Evolutionary conservation across 2,888 invertebrate genomes (phyloP), one percentile per base, ranked within the genome.

Genomic region (Hipparchia semele): DNA sequence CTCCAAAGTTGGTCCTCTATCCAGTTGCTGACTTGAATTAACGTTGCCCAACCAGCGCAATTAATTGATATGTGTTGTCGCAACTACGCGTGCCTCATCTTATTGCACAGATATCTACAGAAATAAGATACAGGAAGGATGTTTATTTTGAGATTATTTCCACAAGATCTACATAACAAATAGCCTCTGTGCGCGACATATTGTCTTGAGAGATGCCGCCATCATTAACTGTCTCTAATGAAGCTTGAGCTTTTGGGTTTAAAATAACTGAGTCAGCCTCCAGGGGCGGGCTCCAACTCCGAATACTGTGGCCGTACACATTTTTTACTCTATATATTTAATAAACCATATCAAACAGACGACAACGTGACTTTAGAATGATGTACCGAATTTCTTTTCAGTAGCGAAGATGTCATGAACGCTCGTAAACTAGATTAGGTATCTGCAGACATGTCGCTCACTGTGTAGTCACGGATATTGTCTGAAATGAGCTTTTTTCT

Each of bases 181-280:
- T 81, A 84, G 84, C 87, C 86, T 87, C 84, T 87, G 85, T 80
- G 79, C 80, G 75, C 76, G 83, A 80, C 85, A 86, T 81, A 87
- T 86, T 88, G 87, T 89, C 82, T 84, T 84, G 80, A 80, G 82
- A 87, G 83, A 80, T 81, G 88, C 88, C 90, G 90, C 89, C 91
- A 87, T 94, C 92, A 94, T 94, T 94, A 94, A 91, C 84, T 88
- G 85, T 84, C 80, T 89, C 92, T 94, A 94, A 94, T 94, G 94
- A 94, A 89, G 88, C 94, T 89, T 92, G 88, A 89, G 84, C 86
- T 90, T 89, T 90, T 87, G 86, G 83, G 91, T 90, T 92, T 92
- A 91, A 93, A 93, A 92, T 93, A 92, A 90, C 91, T 87, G 83
- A 82, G 79, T 83, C 87, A 80, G 83, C 85, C 83, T 83, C 83